A percentile compares a stretch with the other conserved stretches of the same genome.
Conservation (phyloP, 1,140 invertebrate species). For the Onthophagus taurus region DNA sequence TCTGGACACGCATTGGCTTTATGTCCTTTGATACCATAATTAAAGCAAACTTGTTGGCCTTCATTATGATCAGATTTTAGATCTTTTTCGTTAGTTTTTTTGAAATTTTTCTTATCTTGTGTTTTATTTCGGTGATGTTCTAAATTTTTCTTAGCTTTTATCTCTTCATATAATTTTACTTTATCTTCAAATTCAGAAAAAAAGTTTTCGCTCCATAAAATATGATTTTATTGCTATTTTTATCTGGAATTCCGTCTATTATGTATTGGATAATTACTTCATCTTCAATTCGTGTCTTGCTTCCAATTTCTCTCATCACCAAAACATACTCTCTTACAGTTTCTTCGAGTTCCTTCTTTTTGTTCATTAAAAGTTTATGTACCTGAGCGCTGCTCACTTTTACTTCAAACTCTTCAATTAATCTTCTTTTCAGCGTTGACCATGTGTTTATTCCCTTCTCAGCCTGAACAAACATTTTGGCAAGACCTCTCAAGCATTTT, state of each 20-base stretch:
- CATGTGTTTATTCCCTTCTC: too few species aligned
- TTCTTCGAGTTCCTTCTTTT: constrained; percentile 13
- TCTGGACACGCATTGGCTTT: constrained; percentile 4
- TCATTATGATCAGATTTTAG: neutral
- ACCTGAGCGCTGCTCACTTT: constrained; percentile 13
- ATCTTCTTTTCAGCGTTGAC: constrained; percentile 13
- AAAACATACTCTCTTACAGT: constrained; percentile 23
- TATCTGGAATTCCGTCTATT: constrained; percentile 24
- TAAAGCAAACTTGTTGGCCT: neutral
- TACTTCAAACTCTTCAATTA: constrained; percentile 13
- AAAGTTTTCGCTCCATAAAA: constrained; percentile 13
- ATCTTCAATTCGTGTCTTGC: constrained; percentile 19
- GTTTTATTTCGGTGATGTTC: neutral
- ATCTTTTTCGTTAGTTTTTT: neutral
- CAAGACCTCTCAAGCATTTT: constrained; percentile 13
- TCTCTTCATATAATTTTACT: neutral
- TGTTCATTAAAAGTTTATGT: constrained; percentile 11
- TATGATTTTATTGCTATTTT: constrained; percentile 16
- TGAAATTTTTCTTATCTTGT: neutral
- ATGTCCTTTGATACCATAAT: constrained; percentile 3
- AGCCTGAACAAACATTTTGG: too few species aligned
- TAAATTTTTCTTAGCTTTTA: neutral
- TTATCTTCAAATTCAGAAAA: constrained; percentile 12
- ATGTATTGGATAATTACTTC: constrained; percentile 27
- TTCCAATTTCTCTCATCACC: constrained; percentile 27